A percentile compares a stretch with the other conserved stretches of the same genome.
Conservation (phyloP, 1,140 invertebrate species). For the Caenorhabditis brenneri region DNA sequence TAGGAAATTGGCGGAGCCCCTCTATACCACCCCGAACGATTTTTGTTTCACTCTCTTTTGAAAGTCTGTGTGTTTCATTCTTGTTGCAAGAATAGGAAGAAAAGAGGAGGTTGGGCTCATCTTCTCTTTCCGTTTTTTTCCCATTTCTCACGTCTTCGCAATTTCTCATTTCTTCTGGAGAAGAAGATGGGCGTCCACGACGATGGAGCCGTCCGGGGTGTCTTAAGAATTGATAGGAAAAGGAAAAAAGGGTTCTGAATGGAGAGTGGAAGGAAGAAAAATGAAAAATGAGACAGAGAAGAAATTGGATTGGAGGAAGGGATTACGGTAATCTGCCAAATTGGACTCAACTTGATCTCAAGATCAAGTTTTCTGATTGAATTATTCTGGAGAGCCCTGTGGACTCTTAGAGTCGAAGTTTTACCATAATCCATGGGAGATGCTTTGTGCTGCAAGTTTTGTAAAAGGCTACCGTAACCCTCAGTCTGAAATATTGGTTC, state of each 20-base stretch:
- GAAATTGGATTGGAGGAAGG: neutral
- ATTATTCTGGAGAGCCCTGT: too few species aligned
- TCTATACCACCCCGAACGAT: neutral
- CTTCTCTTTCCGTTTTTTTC: neutral
- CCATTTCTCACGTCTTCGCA: conserved; percentile 33
- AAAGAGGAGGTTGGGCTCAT: neutral
- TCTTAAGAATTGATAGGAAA: conserved; percentile 27
- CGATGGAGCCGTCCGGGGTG: too few species aligned
- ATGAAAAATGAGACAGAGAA: neutral
- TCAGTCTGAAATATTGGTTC: too few species aligned
- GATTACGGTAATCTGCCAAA: too few species aligned
- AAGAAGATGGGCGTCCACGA: neutral
- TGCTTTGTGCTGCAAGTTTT: too few species aligned
- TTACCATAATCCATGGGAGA: too few species aligned
- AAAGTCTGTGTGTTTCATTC: neutral
- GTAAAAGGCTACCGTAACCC: too few species aligned
- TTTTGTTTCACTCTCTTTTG: neutral
- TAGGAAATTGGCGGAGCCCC: neutral
- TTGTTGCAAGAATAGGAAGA: neutral
- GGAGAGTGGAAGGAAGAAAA: neutral
- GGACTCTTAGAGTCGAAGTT: too few species aligned
- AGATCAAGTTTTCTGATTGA: too few species aligned
- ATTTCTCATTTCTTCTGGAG: neutral
- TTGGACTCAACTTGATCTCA: too few species aligned
- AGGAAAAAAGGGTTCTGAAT: neutral